Percentiles rank a stretch among this genome's conserved stretches.
These are phyloP conservation scores for Scarus forsteni DNA, from an alignment of 2,797 vertebrate species.

Conservation along the genomic window DNA sequence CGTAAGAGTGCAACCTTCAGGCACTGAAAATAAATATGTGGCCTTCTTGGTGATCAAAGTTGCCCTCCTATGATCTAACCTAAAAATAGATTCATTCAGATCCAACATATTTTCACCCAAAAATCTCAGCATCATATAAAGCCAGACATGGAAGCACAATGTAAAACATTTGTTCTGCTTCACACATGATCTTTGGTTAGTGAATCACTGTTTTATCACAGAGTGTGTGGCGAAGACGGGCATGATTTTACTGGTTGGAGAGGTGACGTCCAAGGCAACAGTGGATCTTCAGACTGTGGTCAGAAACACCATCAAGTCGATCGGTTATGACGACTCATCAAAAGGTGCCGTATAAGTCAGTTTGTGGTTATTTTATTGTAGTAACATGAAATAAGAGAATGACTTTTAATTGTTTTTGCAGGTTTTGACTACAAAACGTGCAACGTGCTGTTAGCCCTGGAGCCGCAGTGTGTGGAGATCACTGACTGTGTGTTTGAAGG, in stretches of 20 bases:
- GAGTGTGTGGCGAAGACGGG: conserved; percentile 86
- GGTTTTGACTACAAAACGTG: conserved; percentile 87
- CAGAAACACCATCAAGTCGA: conserved; percentile 79
- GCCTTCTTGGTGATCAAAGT: no score
- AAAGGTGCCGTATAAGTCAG: conserved; percentile 69
- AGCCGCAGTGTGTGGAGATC: conserved; percentile 82
- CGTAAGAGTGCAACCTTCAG: no score
- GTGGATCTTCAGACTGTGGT: conserved; percentile 83
- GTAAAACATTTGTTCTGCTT: no score
- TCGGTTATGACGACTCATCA: conserved; percentile 84
- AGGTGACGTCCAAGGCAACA: conserved; percentile 82
- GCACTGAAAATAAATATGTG: no score
- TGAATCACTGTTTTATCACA: conserved; percentile 40
- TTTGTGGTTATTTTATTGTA: background rate
- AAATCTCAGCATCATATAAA: no score
- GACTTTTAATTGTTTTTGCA: conserved; percentile 32
- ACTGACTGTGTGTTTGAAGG: conserved; percentile 83
- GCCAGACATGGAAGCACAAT: no score
- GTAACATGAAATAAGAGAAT: background rate
- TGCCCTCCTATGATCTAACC: no score
- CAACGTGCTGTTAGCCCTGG: conserved; percentile 81
- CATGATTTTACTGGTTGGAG: conserved; percentile 85
- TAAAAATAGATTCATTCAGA: no score
- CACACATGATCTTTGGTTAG: no score
- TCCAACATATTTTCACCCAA: no score